Conservation (phyloP, 2,113 vertebrate genomes). For the Cavia porcellus region DNA sequence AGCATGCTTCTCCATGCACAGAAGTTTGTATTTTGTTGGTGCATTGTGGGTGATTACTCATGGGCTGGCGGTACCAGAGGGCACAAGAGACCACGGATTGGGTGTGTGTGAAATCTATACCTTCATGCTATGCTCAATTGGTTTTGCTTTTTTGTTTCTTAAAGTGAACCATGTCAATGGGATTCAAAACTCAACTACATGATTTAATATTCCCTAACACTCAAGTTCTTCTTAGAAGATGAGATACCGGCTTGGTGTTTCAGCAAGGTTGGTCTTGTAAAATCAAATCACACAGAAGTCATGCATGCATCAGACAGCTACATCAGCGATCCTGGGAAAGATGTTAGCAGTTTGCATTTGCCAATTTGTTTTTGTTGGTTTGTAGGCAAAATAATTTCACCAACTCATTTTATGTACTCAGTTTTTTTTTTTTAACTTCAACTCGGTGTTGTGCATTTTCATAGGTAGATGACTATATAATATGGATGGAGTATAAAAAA, state of each 20-base stretch:
- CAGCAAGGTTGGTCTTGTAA: neutral
- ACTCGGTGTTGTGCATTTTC: conserved; percentile 9
- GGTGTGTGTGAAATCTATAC: neutral
- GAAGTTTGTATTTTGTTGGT: neutral
- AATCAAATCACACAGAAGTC: conserved; percentile 60
- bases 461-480: neutral
- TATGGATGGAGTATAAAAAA: neutral
- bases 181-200: neutral
- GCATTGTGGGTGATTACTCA: neutral
- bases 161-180: neutral
- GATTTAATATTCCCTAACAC: conserved; percentile 38
- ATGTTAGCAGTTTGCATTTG: conserved; percentile 46
- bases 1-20: neutral
- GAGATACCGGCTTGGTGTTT: conserved; percentile 39
- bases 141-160: neutral
- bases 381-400: conserved; percentile 1
- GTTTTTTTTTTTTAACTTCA: conserved; percentile 51
- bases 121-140: neutral
- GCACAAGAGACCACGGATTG: neutral
- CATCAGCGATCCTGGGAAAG: conserved; percentile 36
- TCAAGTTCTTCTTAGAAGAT: conserved; percentile 61
- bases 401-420: neutral
- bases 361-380: conserved; percentile 41
- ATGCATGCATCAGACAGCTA: neutral
- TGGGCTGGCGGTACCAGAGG: neutral